Evolutionary conservation across 1,140 invertebrate species (phyloP), one percentile per base, ranked within the genome.

Genomic region (Bombus balteatus): DNA sequence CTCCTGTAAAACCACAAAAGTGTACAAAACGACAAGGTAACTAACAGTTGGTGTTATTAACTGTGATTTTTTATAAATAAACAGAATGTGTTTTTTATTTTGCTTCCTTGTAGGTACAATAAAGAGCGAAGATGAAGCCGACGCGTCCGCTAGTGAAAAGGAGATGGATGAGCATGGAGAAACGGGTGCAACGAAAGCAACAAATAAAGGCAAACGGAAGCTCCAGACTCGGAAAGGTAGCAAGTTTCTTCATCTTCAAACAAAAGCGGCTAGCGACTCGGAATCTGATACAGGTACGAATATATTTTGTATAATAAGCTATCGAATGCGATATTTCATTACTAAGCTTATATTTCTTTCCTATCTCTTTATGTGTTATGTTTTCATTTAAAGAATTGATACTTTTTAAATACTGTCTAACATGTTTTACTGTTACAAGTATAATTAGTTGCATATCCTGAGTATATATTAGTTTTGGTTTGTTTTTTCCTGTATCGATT

Each of bases 281-380:
- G 96, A 96, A 88, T 96, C 96, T 72, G 96, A 96, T 70, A 91
- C 95, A 88, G 95, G 96, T 96, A 92, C 41, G 32, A 47, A 47
- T 28, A 22, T 34, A 72, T 5, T 6, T 47, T 53, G 18, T 62
- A 32, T 3, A 22, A 47, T 43, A 22, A 22, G 39, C 41, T 22
- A 71, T 43, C 57, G 82, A 32, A 68, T 78, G 43, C 22, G 25
- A 39, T 32, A 25, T 62, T 41, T 32, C 25, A 62, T 12, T 65
- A 53, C 41, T 82, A 66, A 83, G n/a, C 34, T 13, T 28, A 47
- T n/a, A 22, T 47, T 22, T 39, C 28, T 22, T 12, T 10, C 1
- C 53, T 57, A 22, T 59, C 25, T 15, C n/a, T 13, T 32, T 70
- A 18, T 68, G 62, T 13, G 66, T 77, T 77, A 62, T 12, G 34